Evolutionary conservation across 2,888 invertebrate genomes (phyloP), one percentile per base, ranked within the genome.

Genomic region (Drosophila mimetica): DNA sequence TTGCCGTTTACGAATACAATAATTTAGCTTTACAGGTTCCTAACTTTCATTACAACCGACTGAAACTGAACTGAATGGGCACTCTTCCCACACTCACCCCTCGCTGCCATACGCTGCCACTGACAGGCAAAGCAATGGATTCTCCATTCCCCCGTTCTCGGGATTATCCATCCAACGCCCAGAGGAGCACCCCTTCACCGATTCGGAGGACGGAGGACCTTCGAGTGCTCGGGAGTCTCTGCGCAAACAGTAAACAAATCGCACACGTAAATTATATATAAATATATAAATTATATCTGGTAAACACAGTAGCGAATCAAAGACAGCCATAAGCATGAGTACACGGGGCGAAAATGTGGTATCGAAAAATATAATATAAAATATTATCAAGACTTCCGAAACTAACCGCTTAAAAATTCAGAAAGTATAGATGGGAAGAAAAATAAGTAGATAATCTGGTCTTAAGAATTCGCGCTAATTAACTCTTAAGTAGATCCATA

Each of bases 221-320:
- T 53, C 53, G 57, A 57, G 30, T 36, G 53, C 18, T 37, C 20
- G 1, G 16, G 18, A 37, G 28, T 57, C 28, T 7, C 53, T 37
- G 55, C 34, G 59, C 34, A 28, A 60, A 60, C 34, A 60, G 63
- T 47, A 58, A 44, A 59, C 60, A 59, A 44, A 60, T 59, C 44
- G 37, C 60, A 59, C 60, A 60, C 60, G 60, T 60, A 59, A 59
- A 46, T 60, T 58, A 47, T 61, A 61, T 61, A n/a, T n/a, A n/a
- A n/a, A n/a, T n/a, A n/a, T n/a, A n/a, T 60, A 59, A 59, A 46
- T 60, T 58, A 47, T 61, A 61, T 61, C 18, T 32, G 28, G 61
- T 41, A 61, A 61, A 47, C 61, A 61, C 47, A 37, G 60, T 44
- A 14, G 44, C 28, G 20, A 44, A 44, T 60, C 59, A 58, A 58